A percentile compares a stretch with the other conserved stretches of the same genome.
Conservation (phyloP, 2,888 invertebrate genomes). For the Chrysolina americana region DNA sequence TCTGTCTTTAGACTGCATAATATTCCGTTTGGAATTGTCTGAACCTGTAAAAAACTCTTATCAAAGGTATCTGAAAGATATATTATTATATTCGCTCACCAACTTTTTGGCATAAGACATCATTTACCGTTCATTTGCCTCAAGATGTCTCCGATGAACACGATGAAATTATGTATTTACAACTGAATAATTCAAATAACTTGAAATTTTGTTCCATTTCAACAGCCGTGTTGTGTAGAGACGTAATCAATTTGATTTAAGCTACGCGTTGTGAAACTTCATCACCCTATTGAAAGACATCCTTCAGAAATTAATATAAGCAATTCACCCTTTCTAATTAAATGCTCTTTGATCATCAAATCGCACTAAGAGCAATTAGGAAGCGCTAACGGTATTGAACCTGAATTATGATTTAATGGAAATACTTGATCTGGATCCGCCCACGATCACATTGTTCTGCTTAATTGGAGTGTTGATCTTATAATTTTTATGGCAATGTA, state of each 20-base stretch:
- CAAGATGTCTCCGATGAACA: too few species aligned
- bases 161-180: too few species aligned
- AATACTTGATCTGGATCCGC: background rate
- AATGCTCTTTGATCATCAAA: conserved; percentile 22
- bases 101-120: too few species aligned
- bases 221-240: too few species aligned
- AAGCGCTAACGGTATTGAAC: background rate
- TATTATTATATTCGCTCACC: too few species aligned
- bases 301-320: background rate
- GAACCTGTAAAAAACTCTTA: too few species aligned
- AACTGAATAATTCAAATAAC: background rate
- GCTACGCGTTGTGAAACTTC: background rate
- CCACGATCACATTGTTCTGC: background rate
- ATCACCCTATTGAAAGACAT: background rate
- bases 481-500: background rate
- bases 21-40: too few species aligned
- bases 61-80: too few species aligned
- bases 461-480: background rate
- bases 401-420: conserved; percentile 1
- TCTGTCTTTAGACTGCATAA: too few species aligned
- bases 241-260: background rate
- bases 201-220: background rate
- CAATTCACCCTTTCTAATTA: conserved; percentile 18
- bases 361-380: conserved; percentile 16
- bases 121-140: too few species aligned